Evolutionary conservation across 2,113 vertebrate species (phyloP), one percentile per base, ranked within the genome.

Genomic region (Caloenas nicobarica): DNA sequence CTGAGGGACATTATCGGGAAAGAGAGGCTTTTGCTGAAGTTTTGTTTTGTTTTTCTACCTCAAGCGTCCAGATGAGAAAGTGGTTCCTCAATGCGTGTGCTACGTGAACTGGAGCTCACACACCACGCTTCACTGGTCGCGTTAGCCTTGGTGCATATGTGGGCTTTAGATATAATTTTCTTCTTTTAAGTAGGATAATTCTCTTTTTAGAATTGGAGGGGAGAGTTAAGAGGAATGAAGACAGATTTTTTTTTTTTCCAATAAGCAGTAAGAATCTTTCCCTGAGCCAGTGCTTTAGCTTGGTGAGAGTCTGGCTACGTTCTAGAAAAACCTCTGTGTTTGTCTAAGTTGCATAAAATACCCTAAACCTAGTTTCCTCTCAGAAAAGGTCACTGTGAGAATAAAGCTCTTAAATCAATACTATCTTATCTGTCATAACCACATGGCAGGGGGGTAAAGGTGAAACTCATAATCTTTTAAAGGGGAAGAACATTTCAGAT

Each of bases 51-150:
- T 70, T 21, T 56, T 50, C 25, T 68, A 2, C 10, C 54, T 24
- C 12, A 21, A 31, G 11, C 23, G 9, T 26, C n/a, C 64, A 11
- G 16, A 7, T 54, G 11, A 81, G 38, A 34, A 26, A 21, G 33
- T 25, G 14, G 13, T 46, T 64, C 61, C 38, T n/a, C 44, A 31
- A 2, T 34, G 36, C 1, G 0, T 17, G 23, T n/a, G 21, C 18
- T 6, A 0, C n/a, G 29, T 56, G 34, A 13, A 23, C 23, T 62
- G 40, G 13, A 44, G 14, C 57, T 58, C 10, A 12, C 14, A 11
- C 50, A 10, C 21, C 12, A 2, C 1, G 2, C 17, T 53, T 53
- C 21, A 9, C 25, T 60, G 44, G 13, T 64, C 3, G 2, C 22
- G 19, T 60, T 38, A 25, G 31, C 29, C 23, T 50, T 40, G 11